Evolutionary conservation across 2,113 vertebrate species (phyloP).

Genomic region (Pandion haliaetus): DNA sequence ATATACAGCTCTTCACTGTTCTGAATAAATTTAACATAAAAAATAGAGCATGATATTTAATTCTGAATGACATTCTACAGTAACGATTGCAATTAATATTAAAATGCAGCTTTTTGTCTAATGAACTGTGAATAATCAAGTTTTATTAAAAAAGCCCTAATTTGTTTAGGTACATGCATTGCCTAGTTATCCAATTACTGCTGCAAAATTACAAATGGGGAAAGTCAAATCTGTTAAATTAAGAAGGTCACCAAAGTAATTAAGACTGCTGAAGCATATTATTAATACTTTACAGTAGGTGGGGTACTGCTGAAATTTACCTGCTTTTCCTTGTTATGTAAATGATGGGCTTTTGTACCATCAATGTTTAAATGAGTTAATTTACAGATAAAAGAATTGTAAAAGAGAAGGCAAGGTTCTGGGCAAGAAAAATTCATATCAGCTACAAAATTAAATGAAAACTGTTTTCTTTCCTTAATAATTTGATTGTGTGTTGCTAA

Average conservation of each 20-base stretch:
- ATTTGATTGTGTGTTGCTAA: background rate
- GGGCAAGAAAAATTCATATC: background rate
- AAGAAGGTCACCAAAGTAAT: conserved; percentile 76
- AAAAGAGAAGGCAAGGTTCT: background rate
- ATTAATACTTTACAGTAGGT: conserved; percentile 68
- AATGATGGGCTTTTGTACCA: background rate
- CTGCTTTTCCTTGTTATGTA: conserved; percentile 48
- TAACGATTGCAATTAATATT: conserved; percentile 65
- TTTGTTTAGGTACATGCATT: conserved; percentile 77
- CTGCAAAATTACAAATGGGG: conserved; percentile 70
- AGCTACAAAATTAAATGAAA: conserved; percentile 15
- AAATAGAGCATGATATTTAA: conserved; percentile 2
- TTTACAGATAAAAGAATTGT: conserved; percentile 26
- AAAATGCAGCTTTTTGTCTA: conserved; percentile 67
- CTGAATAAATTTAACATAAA: background rate
- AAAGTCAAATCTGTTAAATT: conserved; percentile 76
- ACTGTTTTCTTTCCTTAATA: background rate
- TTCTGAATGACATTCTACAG: conserved; percentile 17
- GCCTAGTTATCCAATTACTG: conserved; percentile 76
- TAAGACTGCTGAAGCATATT: conserved; percentile 77
- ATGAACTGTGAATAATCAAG: conserved; percentile 76
- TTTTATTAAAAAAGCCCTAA: conserved; percentile 72
- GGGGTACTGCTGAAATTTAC: conserved; percentile 48
- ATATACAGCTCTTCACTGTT: background rate
- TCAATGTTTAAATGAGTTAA: conserved; percentile 30